Conservation (phyloP, 2,797 vertebrate species). For the Parauchenoglanis punctatus region DNA sequence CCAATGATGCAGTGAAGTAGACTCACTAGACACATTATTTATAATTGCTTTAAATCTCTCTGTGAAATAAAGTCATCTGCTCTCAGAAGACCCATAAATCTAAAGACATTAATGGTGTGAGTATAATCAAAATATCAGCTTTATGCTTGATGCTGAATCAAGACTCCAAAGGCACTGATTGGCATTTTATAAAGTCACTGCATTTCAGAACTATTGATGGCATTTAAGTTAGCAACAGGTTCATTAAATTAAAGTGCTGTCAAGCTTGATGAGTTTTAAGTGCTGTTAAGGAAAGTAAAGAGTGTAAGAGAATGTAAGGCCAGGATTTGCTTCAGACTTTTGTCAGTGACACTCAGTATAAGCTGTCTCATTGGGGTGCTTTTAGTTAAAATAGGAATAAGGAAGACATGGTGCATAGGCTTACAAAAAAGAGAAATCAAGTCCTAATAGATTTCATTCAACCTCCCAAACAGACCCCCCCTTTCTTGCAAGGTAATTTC, state of each 20-base stretch:
- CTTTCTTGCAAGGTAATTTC: background rate
- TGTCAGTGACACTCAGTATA: conserved; percentile 10
- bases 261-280: conserved; percentile 59
- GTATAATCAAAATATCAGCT: conserved; percentile 59
- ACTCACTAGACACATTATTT: conserved; percentile 48
- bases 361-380: conserved; percentile 32
- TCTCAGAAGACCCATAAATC: conserved; percentile 62
- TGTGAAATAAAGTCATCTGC: conserved; percentile 58
- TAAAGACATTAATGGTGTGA: conserved; percentile 59
- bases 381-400: conserved; percentile 44
- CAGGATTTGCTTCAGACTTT: conserved; percentile 20
- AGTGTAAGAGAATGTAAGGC: conserved; percentile 43
- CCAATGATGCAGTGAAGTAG: conserved; percentile 37
- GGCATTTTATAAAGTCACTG: conserved; percentile 66
- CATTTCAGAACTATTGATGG: conserved; percentile 67
- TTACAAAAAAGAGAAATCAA: conserved; percentile 27
- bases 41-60: conserved; percentile 57
- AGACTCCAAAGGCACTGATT: conserved; percentile 62
- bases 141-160: conserved; percentile 48
- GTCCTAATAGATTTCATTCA: background rate
- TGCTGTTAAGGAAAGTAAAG: conserved; percentile 63
- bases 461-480: background rate
- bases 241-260: conserved; percentile 64
- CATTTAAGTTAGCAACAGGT: conserved; percentile 66
- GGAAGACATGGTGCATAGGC: conserved; percentile 8